Base-by-base conservation (phyloP, 2,888 invertebrate genomes). In the Pristionchus arcanus region DNA sequence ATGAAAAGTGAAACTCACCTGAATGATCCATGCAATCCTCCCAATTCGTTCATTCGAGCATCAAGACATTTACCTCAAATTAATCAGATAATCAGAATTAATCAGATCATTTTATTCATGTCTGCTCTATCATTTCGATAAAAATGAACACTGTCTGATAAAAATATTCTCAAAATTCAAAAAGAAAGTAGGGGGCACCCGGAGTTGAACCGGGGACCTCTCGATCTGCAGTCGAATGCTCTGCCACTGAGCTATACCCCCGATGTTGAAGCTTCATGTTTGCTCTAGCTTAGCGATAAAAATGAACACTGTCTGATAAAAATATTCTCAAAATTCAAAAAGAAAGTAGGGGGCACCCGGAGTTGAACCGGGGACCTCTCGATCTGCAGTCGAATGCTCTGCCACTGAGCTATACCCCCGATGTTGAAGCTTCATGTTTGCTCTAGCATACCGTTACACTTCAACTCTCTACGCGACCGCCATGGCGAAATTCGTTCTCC, bases 11-110 rank as follows among this genome's bases (percentile, higher is more conserved):
- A 59, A 85, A 34, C 25, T 34, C 15, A 68, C 87, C 87, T 87
- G 89, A 77, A 66, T 49, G 53, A 63, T 66, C 89, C 85, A 16
- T 91, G 88, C 19, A 90, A 49, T 25, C 93, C 92, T 63, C 94
- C 93, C 42, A 94, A 90, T 63, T 92, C 92, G 77, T 93, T 92
- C 25, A 94, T 93, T 28, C 92, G 91, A 31, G 91, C 92, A n/a
- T 95, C 94, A 53, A 95, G 92, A 91, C 95, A 95, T 85, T 92
- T 92, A 83, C 94, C 93, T 94, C 83, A 63, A 59, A 85, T n/a
- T 16, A 53, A 71, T 49, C 11, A 3, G 42, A 34, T 15, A 21
- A n/a, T n/a, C n/a, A n/a, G n/a, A n/a, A n/a, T n/a, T n/a, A n/a
- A n/a, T n/a, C n/a, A n/a, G n/a, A n/a, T n/a, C n/a, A n/a, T n/a